These are phyloP conservation scores for Diaphora mendica DNA, from an alignment of 2,888 invertebrate genomes.

Conservation along the genomic window DNA sequence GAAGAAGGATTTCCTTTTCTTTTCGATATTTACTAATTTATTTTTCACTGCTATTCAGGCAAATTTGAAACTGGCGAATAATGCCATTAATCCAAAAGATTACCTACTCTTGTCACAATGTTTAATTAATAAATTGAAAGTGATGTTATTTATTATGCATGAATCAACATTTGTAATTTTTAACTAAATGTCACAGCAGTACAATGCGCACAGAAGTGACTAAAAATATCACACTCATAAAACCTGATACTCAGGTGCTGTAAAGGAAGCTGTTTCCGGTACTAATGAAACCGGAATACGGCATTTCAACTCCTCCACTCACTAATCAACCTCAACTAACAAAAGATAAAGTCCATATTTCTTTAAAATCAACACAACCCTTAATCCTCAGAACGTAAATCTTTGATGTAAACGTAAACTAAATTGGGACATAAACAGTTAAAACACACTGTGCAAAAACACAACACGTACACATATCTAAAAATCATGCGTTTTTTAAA, in stretches of 20 bases:
- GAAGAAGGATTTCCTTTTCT: neutral
- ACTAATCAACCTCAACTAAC: constrained; percentile 22
- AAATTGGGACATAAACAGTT: constrained; percentile 28
- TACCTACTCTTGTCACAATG: too few species aligned
- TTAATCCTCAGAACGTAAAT: constrained; percentile 28
- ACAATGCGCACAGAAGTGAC: constrained; percentile 19
- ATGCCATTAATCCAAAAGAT: neutral
- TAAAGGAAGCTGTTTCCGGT: constrained; percentile 43
- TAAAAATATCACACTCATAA: constrained; percentile 25
- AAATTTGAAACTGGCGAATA: too few species aligned
- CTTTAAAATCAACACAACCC: constrained; percentile 18
- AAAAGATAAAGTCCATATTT: constrained; percentile 30
- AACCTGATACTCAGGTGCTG: constrained; percentile 30
- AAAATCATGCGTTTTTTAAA: constrained; percentile 39
- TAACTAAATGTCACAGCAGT: constrained; percentile 1
- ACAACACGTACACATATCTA: constrained; percentile 29
- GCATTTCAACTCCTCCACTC: constrained; percentile 18
- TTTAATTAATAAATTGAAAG: neutral
- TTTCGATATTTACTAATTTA: neutral
- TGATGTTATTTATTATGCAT: neutral
- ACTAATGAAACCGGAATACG: constrained; percentile 44
- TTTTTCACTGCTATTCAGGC: neutral
- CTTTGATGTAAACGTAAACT: constrained; percentile 15
- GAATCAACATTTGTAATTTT: neutral
- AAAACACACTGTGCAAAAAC: constrained; percentile 19